Evolutionary conservation across 2,888 invertebrate species (phyloP).

Genomic region (Palloptera scutellata): DNA sequence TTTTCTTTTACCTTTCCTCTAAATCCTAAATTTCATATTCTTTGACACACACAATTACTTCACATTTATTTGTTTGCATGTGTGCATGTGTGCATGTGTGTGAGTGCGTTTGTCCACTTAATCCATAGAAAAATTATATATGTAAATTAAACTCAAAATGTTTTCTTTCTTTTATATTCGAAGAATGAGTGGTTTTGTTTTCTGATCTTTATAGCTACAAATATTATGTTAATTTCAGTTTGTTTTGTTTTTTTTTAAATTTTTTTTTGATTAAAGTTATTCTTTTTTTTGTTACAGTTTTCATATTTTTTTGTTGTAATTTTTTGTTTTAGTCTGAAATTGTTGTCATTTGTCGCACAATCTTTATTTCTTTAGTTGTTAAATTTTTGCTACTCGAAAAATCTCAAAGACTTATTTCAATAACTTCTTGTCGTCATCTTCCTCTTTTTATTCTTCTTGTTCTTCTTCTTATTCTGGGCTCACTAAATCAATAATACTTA

Average conservation of each 20-base stretch:
- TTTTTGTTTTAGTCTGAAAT: conserved; percentile 19
- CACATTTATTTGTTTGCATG: conserved; percentile 8
- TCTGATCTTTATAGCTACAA: conserved; percentile 8
- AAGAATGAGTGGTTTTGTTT: no score
- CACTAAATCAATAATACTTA: no score
- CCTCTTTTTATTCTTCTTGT: no score
- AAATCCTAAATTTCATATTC: background rate
- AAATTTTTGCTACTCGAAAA: no score
- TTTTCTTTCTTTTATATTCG: no score
- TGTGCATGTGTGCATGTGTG: no score
- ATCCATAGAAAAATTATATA: no score
- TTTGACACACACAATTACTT: background rate
- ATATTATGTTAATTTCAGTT: conserved; percentile 25
- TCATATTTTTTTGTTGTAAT: conserved; percentile 18
- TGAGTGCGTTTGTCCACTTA: conserved; percentile 18
- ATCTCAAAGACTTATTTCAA: no score
- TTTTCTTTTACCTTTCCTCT: no score
- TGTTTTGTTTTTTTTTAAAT: conserved; percentile 30
- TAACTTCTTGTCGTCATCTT: no score
- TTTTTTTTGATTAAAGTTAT: conserved; percentile 15
- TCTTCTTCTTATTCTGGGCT: no score
- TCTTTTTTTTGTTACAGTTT: conserved; percentile 35
- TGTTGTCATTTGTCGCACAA: conserved; percentile 10
- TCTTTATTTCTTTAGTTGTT: background rate
- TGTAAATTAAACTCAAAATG: no score